phyloP scores from a whole-genome alignment of 1,140 invertebrate genomes.

The Polyergus mexicanus region DNA sequence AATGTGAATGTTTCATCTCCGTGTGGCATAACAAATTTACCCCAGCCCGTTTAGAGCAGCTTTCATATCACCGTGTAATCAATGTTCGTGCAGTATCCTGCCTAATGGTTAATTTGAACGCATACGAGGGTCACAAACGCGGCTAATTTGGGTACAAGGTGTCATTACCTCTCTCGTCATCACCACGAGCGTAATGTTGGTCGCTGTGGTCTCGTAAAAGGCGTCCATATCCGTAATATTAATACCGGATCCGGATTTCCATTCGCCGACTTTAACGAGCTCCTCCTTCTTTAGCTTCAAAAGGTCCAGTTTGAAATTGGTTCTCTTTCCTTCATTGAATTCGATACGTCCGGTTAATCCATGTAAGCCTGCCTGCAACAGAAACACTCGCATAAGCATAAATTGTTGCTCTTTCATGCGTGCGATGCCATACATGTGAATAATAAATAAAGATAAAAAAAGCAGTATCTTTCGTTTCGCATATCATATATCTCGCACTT shows the following conservation, averaged over 20 bases:
- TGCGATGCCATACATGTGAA: not conserved
- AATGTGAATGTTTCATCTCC: constrained; percentile 21
- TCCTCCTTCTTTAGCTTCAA: constrained; percentile 93
- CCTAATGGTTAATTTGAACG: constrained; percentile 55
- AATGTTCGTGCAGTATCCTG: not conserved
- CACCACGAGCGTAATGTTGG: constrained; percentile 95
- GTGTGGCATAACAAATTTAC: constrained; percentile 23
- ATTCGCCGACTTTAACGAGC: constrained; percentile 93
- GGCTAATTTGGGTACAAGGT: constrained; percentile 44
- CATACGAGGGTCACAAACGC: not conserved
- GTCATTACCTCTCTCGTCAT: constrained; percentile 94
- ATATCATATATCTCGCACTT: not conserved
- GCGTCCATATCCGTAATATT: constrained; percentile 94
- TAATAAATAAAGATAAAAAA: not conserved
- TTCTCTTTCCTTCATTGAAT: constrained; percentile 94
- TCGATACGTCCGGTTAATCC: constrained; percentile 96
- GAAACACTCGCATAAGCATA: constrained; percentile 65
- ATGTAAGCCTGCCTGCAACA: constrained; percentile 90
- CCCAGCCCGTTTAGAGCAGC: not conserved
- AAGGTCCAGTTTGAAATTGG: constrained; percentile 94
- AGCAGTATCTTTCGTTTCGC: not conserved
- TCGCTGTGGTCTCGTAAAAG: constrained; percentile 93
- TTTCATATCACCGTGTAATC: constrained; percentile 30
- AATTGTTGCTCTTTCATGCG: not conserved
- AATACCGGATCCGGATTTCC: constrained; percentile 91